These are phyloP conservation scores for Harpegnathos saltator DNA, from an alignment of 1,140 invertebrate species.

Conservation along the genomic window DNA sequence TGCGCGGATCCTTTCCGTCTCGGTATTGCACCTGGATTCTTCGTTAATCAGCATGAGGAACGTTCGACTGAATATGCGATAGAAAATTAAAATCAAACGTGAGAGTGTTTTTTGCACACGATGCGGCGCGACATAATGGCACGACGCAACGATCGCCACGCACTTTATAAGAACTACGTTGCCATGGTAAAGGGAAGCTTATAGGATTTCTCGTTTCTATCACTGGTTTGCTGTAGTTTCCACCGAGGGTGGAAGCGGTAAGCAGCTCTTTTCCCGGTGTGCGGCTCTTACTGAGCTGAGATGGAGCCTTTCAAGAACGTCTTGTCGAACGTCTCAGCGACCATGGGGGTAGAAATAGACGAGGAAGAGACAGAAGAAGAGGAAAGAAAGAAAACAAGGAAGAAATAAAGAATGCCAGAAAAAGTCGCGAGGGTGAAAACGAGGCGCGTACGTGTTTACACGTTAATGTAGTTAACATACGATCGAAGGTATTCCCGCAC, in stretches of 20 bases:
- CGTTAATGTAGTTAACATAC: constrained; percentile 53
- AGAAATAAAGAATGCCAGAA: neutral
- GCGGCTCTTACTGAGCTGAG: constrained; percentile 53
- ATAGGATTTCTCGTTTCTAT: constrained; percentile 69
- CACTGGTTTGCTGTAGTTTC: constrained; percentile 64
- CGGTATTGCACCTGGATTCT: too few relatives aligned
- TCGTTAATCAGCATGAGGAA: neutral
- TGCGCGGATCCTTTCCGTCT: too few relatives aligned
- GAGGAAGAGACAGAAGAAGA: constrained; percentile 21
- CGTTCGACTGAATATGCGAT: neutral
- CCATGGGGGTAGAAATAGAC: constrained; percentile 17
- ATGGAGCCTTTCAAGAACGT: constrained; percentile 65
- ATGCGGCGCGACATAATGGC: neutral
- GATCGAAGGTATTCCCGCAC: constrained; percentile 53
- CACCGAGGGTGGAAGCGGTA: constrained; percentile 46
- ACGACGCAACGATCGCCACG: constrained; percentile 42
- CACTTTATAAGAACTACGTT: constrained; percentile 63
- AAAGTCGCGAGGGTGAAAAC: neutral
- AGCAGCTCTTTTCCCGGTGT: constrained; percentile 62
- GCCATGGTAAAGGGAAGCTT: constrained; percentile 65
- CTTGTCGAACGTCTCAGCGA: constrained; percentile 62
- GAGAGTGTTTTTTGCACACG: too few relatives aligned
- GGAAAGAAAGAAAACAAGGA: neutral
- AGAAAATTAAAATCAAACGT: constrained; percentile 33
- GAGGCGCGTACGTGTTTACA: constrained; percentile 11